Conservation (phyloP, 1,140 invertebrate species). For the Megalonaias nervosa region DNA sequence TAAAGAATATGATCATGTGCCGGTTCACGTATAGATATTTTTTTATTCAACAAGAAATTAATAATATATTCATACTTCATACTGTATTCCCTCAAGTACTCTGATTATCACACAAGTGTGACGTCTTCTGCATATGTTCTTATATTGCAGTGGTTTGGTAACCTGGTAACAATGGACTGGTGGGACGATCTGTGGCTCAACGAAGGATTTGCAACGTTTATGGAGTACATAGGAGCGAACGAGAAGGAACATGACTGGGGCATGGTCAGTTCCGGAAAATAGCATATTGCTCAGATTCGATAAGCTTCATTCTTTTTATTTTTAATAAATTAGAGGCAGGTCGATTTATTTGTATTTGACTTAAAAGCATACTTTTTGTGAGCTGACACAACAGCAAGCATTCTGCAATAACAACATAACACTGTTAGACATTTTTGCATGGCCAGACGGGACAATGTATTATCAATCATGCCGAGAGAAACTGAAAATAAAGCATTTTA, state of each 20-base stretch:
- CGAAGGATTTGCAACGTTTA: slow-evolving; percentile 88
- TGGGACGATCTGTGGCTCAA: slow-evolving; percentile 92
- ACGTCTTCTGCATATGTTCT: too few species aligned
- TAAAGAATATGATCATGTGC: too few species aligned
- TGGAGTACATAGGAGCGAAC: slow-evolving; percentile 78
- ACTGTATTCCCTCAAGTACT: too few species aligned
- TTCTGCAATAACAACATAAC: neutral
- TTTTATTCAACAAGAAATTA: too few species aligned
- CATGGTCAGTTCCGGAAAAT: slow-evolving; percentile 69
- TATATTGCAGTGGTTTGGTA: slow-evolving; percentile 85
- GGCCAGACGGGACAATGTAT: too few species aligned
- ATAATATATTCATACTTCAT: too few species aligned
- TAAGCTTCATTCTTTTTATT: neutral
- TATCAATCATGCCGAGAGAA: too few species aligned
- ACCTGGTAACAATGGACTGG: slow-evolving; percentile 89
- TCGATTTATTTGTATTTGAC: slow-evolving; percentile 3
- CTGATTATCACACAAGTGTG: too few species aligned
- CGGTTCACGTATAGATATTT: too few species aligned
- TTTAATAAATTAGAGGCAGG: neutral
- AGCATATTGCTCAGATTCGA: neutral
- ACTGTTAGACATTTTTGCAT: neutral
- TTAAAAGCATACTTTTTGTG: neutral
- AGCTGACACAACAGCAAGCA: neutral
- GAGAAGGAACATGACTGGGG: slow-evolving; percentile 87
- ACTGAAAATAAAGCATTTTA: too few species aligned